A percentile compares a stretch with the other conserved stretches of the same genome.
phyloP scores from a whole-genome alignment of 1,140 invertebrate genomes.

The Pygmarrhopalites habei region DNA sequence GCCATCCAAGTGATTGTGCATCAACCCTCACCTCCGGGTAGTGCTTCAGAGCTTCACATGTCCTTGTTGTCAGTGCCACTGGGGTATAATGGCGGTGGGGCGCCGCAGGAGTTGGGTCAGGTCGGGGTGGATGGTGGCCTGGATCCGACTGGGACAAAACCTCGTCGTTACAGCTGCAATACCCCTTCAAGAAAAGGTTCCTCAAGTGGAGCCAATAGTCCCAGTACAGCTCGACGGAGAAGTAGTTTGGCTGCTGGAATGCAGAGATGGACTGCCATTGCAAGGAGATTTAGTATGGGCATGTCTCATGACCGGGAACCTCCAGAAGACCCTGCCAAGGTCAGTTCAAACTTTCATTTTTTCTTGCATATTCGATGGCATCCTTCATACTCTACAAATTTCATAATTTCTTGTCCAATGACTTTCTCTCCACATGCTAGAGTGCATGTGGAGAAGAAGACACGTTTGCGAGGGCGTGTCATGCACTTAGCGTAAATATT shows the following conservation, averaged over 20 bases:
- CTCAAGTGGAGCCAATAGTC: not conserved
- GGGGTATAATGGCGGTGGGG: not conserved
- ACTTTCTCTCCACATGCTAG: too few species aligned
- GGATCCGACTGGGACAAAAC: constrained; percentile 3
- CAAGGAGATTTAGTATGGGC: constrained; percentile 36
- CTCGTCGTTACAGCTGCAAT: constrained; percentile 28
- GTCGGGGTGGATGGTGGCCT: not conserved
- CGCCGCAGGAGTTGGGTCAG: not conserved
- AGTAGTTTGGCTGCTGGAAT: constrained; percentile 34
- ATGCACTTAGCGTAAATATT: too few species aligned
- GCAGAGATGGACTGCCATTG: constrained; percentile 37
- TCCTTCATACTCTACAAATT: too few species aligned
- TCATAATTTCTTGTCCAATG: too few species aligned
- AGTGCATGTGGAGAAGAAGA: too few species aligned
- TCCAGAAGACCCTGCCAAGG: constrained; percentile 37
- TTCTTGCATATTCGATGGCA: too few species aligned
- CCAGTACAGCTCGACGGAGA: constrained; percentile 22
- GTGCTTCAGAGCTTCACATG: constrained; percentile 1
- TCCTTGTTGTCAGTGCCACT: constrained; percentile 16
- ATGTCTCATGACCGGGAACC: constrained; percentile 32
- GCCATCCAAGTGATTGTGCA: not conserved
- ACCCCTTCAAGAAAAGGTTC: constrained; percentile 14
- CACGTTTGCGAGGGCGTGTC: too few species aligned
- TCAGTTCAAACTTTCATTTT: not conserved
- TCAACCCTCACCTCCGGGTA: constrained; percentile 15